Percentiles rank a stretch among this genome's conserved stretches.
phyloP scores from a whole-genome alignment of 1,140 invertebrate genomes.

The Cydia strobilella region DNA sequence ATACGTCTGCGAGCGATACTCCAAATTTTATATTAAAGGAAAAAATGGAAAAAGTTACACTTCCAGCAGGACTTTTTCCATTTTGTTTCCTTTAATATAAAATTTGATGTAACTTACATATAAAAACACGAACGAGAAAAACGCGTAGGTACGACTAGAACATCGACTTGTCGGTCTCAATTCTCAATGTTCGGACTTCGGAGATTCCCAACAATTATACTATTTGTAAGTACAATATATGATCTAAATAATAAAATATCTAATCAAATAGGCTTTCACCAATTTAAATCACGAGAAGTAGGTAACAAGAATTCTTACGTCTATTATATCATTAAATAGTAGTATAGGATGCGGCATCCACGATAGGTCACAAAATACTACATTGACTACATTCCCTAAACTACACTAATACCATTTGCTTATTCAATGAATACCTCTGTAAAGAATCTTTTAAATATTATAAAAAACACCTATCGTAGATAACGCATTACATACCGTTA shows the following conservation, averaged over 20 bases:
- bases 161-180: slow-evolving; percentile 10
- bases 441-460: background rate
- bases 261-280: slow-evolving; percentile 22
- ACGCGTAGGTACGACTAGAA: slow-evolving; percentile 32
- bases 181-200: slow-evolving; percentile 5
- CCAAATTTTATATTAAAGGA: too few species aligned
- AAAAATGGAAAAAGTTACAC: too few species aligned
- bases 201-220: slow-evolving; percentile 27
- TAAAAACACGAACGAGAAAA: slow-evolving; percentile 12
- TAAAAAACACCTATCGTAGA: background rate
- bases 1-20: too few species aligned
- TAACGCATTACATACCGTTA: slow-evolving; percentile 38
- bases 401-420: background rate
- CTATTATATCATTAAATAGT: slow-evolving; percentile 28
- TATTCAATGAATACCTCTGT: background rate
- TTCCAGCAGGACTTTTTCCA: too few species aligned
- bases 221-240: slow-evolving; percentile 7
- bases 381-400: background rate
- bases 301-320: slow-evolving; percentile 27
- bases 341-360: slow-evolving; percentile 21
- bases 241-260: slow-evolving; percentile 23
- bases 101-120: slow-evolving; percentile 2
- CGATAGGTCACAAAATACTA: background rate
- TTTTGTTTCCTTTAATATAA: too few species aligned
- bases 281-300: slow-evolving; percentile 30